Evolutionary conservation across 2,888 invertebrate species (phyloP).

Genomic region (Caenorhabditis uteleia): DNA sequence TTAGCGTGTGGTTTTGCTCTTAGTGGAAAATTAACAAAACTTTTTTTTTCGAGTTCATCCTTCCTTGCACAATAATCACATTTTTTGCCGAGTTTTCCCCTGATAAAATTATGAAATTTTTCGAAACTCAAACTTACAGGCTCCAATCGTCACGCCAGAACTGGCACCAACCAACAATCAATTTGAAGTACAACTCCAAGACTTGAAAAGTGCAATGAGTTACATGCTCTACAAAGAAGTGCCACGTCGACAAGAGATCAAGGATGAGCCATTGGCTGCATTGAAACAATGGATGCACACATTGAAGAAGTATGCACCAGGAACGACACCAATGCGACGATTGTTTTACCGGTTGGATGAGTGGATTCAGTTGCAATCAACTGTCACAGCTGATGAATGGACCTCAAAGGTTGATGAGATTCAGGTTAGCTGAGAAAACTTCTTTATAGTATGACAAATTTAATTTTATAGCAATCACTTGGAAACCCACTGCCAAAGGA

Average conservation of each 20-base stretch:
- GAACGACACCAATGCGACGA: conserved; percentile 77
- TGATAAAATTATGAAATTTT: too few species aligned
- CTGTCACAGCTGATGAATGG: conserved; percentile 71
- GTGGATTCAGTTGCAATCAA: conserved; percentile 71
- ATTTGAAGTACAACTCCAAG: conserved; percentile 79
- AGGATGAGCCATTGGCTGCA: conserved; percentile 79
- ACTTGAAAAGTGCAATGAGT: conserved; percentile 85
- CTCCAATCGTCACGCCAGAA: too few species aligned
- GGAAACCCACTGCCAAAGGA: conserved; percentile 66
- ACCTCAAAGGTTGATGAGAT: conserved; percentile 67
- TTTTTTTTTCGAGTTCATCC: too few species aligned
- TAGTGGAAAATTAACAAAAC: too few species aligned
- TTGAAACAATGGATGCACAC: conserved; percentile 80
- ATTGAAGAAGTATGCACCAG: conserved; percentile 82
- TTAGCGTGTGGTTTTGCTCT: too few species aligned
- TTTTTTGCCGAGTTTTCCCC: too few species aligned
- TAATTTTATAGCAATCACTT: conserved; percentile 50
- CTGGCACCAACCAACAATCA: conserved; percentile 43
- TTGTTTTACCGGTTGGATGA: conserved; percentile 77
- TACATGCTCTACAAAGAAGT: conserved; percentile 82
- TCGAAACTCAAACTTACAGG: too few species aligned
- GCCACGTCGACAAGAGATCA: conserved; percentile 77
- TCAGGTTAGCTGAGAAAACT: conserved; percentile 60
- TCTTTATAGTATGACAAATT: background rate
- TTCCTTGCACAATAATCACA: too few species aligned